Base-by-base conservation (phyloP, 2,113 vertebrate species). In the Gallinago paraguaiae region DNA sequence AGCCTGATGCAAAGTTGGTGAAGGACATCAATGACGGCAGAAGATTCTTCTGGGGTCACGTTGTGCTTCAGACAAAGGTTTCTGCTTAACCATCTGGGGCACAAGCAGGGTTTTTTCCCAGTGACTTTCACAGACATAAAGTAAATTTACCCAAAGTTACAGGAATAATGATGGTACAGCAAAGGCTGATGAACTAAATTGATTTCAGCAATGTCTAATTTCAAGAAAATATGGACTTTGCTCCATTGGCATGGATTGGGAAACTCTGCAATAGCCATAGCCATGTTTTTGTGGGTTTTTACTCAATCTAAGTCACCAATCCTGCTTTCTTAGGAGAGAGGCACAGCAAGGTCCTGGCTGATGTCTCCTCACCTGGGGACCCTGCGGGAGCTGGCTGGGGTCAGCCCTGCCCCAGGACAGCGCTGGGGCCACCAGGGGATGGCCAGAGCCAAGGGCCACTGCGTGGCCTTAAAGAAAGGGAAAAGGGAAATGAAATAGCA, bases 71-170 rank as follows among this genome's bases (percentile, higher is more conserved):
- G 19, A 18, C 0, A 8, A 33, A 82, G 30, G 37, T 23, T 51
- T 46, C 68, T 63, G 59, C 82, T 63, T 28, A 17, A 3, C 37
- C 2, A 10, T 11, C 41, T 31, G 15, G 0, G 3, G 25, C 2
- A 5, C 63, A 28, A 25, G 11, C 14, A 25, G 25, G 20, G 5
- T 0, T n/a, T 53, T 12, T 7, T 0, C 51, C n/a, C 17, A 8
- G 18, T 6, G 5, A 17, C 31, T 54, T 74, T 65, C 31, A 51
- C 53, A 43, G 83, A 45, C 0, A 4, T 17, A 33, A 25, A 67
- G 12, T 14, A 83, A 67, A 88, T 81, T 61, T 43, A 60, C 23
- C 72, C 11, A 37, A 61, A 65, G 37, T 59, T 50, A 64, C 70
- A 71, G 80, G 68, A 78, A 76, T 15, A 45, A 67, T 56, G 56